Evolutionary conservation across 2,797 vertebrate species (phyloP), one percentile per base, ranked within the genome.

Genomic region (Acanthurus tractus): DNA sequence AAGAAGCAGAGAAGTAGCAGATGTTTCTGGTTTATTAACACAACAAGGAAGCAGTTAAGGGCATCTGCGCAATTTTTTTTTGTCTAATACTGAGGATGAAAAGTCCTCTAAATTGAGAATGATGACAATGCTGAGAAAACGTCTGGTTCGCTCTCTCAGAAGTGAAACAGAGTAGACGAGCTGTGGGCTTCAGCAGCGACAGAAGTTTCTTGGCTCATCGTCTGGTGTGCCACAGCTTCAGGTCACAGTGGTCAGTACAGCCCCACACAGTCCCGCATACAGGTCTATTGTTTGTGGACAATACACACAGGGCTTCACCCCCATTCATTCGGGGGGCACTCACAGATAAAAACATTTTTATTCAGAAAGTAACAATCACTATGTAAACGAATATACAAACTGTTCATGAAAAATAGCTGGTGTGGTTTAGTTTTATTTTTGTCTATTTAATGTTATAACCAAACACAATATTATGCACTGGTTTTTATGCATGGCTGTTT

Each of bases 21-120:
- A 87, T 92, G 92, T 79, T 78, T 70, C 75, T 73, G 79, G 87
- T 92, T 87, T 90, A 88, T 85, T 87, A 88, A 88, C 88, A 83
- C 86, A 91, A 82, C 76, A 80, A 83, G 88, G 88, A 91, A 90
- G 74, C 83, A 59, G 79, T 81, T 90, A 92, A 91, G 91, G 83
- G 66, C 70, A 84, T 86, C 83, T 78, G 74, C 57, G 34, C 70
- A 80, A 89, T 93, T 92, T 89, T 89, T 74, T 84, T 88, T 90
- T 74, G 81, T 69, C 72, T 84, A 90, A 90, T 92, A 89, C 89
- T 56, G 88, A 76, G 69, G 76, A 77, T 82, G 76, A 78, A 77
- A 76, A 82, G 84, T 87, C 89, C 54, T 48, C 50, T 8, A 2
- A 63, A 84, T 42, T 74, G 82, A 82, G 74, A 76, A 45, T 34